phyloP scores from a whole-genome alignment of 2,888 invertebrate genomes.

The Tenthredo livida region DNA sequence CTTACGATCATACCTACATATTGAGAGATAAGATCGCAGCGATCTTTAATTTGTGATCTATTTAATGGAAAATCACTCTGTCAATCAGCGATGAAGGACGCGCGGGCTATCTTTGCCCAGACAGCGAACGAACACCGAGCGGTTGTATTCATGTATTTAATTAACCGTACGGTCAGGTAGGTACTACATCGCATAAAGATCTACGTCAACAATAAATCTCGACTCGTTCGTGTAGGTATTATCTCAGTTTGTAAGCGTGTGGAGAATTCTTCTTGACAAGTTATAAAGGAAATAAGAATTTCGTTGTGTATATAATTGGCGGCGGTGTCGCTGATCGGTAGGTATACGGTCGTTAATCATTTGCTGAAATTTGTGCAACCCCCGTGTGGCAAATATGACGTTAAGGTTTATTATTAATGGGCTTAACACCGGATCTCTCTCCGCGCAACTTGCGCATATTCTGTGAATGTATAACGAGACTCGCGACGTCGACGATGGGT shows the following conservation, averaged over 20 bases:
- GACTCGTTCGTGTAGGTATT: constrained; percentile 16
- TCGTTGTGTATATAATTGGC: constrained; percentile 47
- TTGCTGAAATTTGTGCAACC: constrained; percentile 35
- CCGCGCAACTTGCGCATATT: neutral
- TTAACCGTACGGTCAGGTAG: constrained; percentile 36
- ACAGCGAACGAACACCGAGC: constrained; percentile 33
- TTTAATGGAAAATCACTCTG: constrained; percentile 51
- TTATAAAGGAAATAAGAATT: constrained; percentile 25
- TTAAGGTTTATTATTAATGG: constrained; percentile 29
- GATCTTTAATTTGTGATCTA: constrained; percentile 44
- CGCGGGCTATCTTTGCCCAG: constrained; percentile 30
- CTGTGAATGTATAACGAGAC: neutral
- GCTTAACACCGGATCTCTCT: constrained; percentile 12
- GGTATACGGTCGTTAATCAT: constrained; percentile 42
- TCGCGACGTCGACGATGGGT: neutral
- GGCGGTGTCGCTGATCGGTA: neutral
- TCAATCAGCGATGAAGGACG: constrained; percentile 42
- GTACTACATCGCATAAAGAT: constrained; percentile 39
- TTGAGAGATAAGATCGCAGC: constrained; percentile 29
- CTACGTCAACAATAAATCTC: constrained; percentile 44
- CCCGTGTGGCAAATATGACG: constrained; percentile 31
- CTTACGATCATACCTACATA: neutral
- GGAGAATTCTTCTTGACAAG: neutral
- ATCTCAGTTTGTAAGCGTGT: neutral
- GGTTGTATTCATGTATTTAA: constrained; percentile 47